phyloP scores from a whole-genome alignment of 2,888 invertebrate genomes.

The Aleiodes leptofemur region DNA sequence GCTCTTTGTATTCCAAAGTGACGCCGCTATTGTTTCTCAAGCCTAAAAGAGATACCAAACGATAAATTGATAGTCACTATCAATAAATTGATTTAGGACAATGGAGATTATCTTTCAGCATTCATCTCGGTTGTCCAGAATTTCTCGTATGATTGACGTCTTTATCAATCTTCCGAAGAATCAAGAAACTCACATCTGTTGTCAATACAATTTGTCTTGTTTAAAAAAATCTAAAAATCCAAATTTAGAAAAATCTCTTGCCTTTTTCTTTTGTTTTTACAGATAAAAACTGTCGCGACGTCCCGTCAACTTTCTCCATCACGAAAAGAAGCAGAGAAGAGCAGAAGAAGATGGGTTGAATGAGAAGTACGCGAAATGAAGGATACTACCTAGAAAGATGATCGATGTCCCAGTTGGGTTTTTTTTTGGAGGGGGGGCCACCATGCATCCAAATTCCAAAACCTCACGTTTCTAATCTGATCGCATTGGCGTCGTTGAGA shows the following conservation, averaged over 20 bases:
- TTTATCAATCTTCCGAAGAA: not conserved
- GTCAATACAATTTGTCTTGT: slow-evolving; percentile 17
- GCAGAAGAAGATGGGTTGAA: not conserved
- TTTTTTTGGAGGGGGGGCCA: slow-evolving; percentile 45
- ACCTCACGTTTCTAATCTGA: slow-evolving; percentile 61
- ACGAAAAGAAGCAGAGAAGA: not conserved
- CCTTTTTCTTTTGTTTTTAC: not conserved
- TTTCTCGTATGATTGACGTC: slow-evolving; percentile 18
- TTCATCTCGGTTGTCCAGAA: slow-evolving; percentile 2
- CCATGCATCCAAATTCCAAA: slow-evolving; percentile 58
- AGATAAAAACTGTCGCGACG: slow-evolving; percentile 11
- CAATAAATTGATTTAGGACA: slow-evolving; percentile 70
- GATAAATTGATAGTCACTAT: slow-evolving; percentile 65
- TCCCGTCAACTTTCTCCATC: slow-evolving; percentile 30
- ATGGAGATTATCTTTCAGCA: slow-evolving; percentile 48
- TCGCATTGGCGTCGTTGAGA: slow-evolving; percentile 53
- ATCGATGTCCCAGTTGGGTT: slow-evolving; percentile 60
- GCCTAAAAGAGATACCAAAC: slow-evolving; percentile 38
- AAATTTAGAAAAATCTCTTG: too few relatives aligned
- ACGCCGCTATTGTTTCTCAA: slow-evolving; percentile 58
- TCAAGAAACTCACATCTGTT: slow-evolving; percentile 3
- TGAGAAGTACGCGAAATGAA: slow-evolving; percentile 64
- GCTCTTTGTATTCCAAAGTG: slow-evolving; percentile 7
- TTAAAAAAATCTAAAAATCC: too few relatives aligned
- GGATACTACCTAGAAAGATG: slow-evolving; percentile 61